Percentiles rank a stretch among this genome's conserved stretches.
Evolutionary conservation across 30 jellyfish, hydroid and myxozoan species (phyloP).

Genomic region (Calvadosia cruxmelitensis): DNA sequence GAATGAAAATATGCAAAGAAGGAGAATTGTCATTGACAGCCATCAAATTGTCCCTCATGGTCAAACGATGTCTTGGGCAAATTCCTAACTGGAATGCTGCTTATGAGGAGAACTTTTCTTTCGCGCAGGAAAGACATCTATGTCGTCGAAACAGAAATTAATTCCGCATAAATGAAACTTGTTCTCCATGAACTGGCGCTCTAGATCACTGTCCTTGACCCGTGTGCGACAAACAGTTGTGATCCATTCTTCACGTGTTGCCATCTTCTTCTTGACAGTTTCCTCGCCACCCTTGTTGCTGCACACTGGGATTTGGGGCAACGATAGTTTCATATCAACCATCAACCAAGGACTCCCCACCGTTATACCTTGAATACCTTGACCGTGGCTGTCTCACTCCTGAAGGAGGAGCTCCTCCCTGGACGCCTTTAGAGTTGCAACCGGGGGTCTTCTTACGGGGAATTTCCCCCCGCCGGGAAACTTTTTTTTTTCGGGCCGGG

Average conservation of each 20-base stretch:
- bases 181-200: neutral
- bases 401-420: too few relatives aligned
- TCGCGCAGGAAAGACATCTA: constrained; percentile 7
- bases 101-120: neutral
- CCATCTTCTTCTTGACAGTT: neutral
- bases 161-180: constrained; percentile 2
- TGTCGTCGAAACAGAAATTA: constrained; percentile 2
- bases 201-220: constrained; percentile 2
- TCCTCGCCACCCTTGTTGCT: constrained; percentile 4
- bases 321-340: too few relatives aligned
- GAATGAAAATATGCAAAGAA: neutral
- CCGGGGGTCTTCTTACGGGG: too few relatives aligned
- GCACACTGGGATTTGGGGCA: neutral
- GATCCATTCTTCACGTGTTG: constrained; percentile 5
- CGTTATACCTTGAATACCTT: too few relatives aligned
- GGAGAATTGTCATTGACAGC: neutral
- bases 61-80: constrained; percentile 5
- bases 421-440: too few relatives aligned
- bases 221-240: constrained; percentile 4
- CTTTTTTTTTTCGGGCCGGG: too few relatives aligned
- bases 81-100: neutral
- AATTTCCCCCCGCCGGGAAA: too few relatives aligned
- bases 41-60: too few relatives aligned
- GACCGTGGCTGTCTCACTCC: too few relatives aligned
- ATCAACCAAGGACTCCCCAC: too few relatives aligned